Evolutionary conservation across 2,113 vertebrate species (phyloP), one percentile per base, ranked within the genome.

Genomic region (Callipepla squamata): DNA sequence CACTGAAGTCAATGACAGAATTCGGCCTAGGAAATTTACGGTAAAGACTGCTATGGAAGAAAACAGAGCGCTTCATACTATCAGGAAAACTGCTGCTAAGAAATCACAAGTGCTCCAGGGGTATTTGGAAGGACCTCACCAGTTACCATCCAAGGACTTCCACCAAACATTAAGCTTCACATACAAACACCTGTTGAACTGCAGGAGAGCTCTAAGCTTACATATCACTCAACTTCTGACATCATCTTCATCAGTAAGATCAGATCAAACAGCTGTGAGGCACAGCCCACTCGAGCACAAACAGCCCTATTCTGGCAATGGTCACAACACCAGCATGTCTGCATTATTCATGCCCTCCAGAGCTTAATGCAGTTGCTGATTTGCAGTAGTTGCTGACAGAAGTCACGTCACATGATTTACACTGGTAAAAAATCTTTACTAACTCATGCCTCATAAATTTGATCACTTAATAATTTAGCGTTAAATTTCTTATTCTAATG

Each of bases 391-490:
- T 91, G 74, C 69, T 75, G 44, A 91, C 87, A 85, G 93, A 93
- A 93, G 95, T 97, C 95, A 95, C 79, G 79, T 79, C 79, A 76
- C 78, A 65, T 94, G 95, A 97, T 96, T 97, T 96, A 95, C 74
- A 85, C 75, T 92, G 34, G 67, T 87, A 82, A 91, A 96, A 89
- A 96, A 91, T 94, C 96, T 96, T 97, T 96, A 97, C 97, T 96
- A 96, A 97, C 95, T 96, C 91, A 73, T 57, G 91, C 53, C 58
- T 78, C 81, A 30, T 97, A 96, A 97, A 97, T 97, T 91, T 95
- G 80, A 93, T 94, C 93, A 94, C 90, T 94, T 96, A 93, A 94
- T 96, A 95, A 97, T 96, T 94, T 96, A 96, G 82, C 92, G 79
- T 80, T 95, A 91, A 90, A 94, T 91, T 78, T 92, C 94, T 96